phyloP scores from a whole-genome alignment of 2,797 vertebrate genomes.

The Odontamblyopus lacepedii region DNA sequence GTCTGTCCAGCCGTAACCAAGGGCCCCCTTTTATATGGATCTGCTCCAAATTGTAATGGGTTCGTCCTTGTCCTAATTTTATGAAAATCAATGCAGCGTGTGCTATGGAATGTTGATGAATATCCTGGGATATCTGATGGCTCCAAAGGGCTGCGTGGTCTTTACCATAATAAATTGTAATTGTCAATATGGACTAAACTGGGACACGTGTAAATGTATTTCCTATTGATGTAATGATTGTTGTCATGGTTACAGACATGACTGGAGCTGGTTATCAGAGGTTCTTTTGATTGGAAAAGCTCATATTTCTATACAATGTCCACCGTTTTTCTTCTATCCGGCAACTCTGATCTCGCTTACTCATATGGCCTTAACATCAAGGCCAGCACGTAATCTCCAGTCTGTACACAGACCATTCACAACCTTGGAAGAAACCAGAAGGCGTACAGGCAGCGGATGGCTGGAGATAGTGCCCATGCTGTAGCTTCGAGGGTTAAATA shows the following conservation, averaged over 20 bases:
- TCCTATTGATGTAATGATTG: constrained; percentile 11
- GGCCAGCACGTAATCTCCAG: constrained; percentile 35
- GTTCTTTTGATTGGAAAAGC: background rate
- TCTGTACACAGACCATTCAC: constrained; percentile 36
- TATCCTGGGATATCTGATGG: background rate
- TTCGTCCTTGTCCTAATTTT: constrained; percentile 15
- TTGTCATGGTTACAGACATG: background rate
- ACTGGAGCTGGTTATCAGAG: background rate
- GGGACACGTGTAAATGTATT: constrained; percentile 11
- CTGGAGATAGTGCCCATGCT: constrained; percentile 29
- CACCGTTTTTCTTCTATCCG: background rate
- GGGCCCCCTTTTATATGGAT: constrained; percentile 5
- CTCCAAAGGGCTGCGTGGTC: background rate
- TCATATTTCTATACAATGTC: background rate
- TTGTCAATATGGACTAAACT: constrained; percentile 1
- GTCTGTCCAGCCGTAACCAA: background rate
- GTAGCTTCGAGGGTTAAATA: constrained; percentile 27
- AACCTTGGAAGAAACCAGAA: constrained; percentile 45
- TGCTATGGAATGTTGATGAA: constrained; percentile 7
- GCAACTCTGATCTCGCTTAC: constrained; percentile 11
- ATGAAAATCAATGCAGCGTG: constrained; percentile 13
- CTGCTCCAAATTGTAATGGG: constrained; percentile 9
- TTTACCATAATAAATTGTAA: constrained; percentile 7
- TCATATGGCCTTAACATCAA: constrained; percentile 37
- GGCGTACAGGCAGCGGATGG: constrained; percentile 28